Conservation (phyloP, 2,797 vertebrate species). For the Gephyroberyx darwinii region DNA sequence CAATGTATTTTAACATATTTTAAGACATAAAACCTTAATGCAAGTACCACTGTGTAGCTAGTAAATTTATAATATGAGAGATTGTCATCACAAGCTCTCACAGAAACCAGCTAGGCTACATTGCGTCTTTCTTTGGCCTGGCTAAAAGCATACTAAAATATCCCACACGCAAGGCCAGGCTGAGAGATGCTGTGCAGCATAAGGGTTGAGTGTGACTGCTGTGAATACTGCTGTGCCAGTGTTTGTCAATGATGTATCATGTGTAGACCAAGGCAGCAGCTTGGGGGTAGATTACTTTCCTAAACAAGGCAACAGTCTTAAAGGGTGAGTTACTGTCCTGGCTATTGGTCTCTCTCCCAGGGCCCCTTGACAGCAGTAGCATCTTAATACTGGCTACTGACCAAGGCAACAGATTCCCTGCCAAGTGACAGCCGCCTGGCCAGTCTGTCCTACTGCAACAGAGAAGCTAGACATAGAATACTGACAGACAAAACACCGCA, state of each 20-base stretch:
- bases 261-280: conserved; percentile 57
- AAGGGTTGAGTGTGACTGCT: conserved; percentile 50
- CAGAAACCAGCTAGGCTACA: background rate
- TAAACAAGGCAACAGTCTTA: conserved; percentile 68
- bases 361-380: conserved; percentile 68
- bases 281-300: conserved; percentile 69
- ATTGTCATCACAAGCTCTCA: too few species aligned
- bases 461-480: conserved; percentile 28
- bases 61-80: too few species aligned
- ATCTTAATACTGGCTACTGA: conserved; percentile 72
- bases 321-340: conserved; percentile 69
- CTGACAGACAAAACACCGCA: conserved; percentile 9
- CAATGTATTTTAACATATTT: too few species aligned
- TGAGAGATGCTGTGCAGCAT: conserved; percentile 35
- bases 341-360: conserved; percentile 66
- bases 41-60: too few species aligned
- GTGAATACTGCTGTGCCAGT: conserved; percentile 64
- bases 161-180: conserved; percentile 46
- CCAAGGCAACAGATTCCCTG: conserved; percentile 55
- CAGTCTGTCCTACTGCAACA: conserved; percentile 38
- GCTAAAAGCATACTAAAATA: conserved; percentile 30
- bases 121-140: conserved; percentile 25
- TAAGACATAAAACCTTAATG: too few species aligned
- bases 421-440: conserved; percentile 57
- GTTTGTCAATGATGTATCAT: conserved; percentile 73